Base-by-base conservation (phyloP, 2,113 vertebrate species). In the Orthonyx spaldingii region DNA sequence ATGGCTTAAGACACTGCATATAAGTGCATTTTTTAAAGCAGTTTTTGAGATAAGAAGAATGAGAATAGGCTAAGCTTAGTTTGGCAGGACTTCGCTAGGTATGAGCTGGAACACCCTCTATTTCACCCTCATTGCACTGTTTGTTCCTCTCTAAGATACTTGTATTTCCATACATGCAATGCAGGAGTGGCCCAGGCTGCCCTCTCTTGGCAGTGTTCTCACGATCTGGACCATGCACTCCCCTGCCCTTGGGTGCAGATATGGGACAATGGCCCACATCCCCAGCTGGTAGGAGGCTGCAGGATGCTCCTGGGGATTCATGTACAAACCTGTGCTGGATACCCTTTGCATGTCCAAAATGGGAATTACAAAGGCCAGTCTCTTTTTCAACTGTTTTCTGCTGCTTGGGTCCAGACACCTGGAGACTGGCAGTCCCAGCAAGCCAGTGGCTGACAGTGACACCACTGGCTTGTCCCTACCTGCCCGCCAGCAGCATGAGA, bases 241-340 rank as follows among this genome's bases (percentile, higher is more conserved):
- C 17, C 3, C 20, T 80, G 21, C 0, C 0, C 78, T 70, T 59
- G 13, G 5, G 7, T 22, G 44, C 30, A 50, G 32, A 47, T 15
- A 9, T n/a, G 5, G 20, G 15, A 17, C 35, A 72, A 15, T 22
- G 26, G 23, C 8, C 26, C 23, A 42, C 9, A 4, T n/a, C 12
- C 32, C 13, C 59, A 56, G 6, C 35, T 60, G 44, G n/a, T n/a
- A n/a, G 16, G 33, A 10, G 32, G 13, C 11, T 0, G 0, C 19
- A 52, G 30, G 15, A 10, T 65, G 10, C 4, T 50, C 11, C 26
- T 14, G 10, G 16, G 23, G 4, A 24, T 60, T 59, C 0, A 0
- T 17, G 9, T 68, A 13, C 17, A 85, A 59, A 63, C 11, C 4
- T 3, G 20, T 46, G 1, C 13, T 24, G 32, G 16, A 10, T n/a